Base-by-base conservation (phyloP, 2,797 vertebrate species). In the Scleropages formosus region DNA sequence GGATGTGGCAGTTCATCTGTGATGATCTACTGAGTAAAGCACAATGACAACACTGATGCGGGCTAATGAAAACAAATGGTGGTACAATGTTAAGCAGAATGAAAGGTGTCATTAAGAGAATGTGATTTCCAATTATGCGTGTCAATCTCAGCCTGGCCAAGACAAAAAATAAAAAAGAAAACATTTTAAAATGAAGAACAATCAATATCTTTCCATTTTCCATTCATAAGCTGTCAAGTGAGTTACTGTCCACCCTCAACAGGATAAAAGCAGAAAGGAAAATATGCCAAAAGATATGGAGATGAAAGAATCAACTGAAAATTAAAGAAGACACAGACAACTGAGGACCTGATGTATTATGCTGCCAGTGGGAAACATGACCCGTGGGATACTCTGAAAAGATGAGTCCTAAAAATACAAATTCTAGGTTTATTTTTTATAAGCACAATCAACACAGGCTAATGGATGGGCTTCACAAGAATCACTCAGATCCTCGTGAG, bases 181-280 rank as follows among this genome's bases (percentile, higher is more conserved):
- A 73, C 22, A 39, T 64, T 49, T 49, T n/a, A 51, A 27, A 59
- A 51, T 18, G 58, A 39, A 65, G 46, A 13, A 24, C 13, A 11
- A 77, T 67, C 76, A 60, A 74, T 77, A 58, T 62, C 7, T 12
- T 26, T 58, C 65, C 65, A 70, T 63, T 74, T 39, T 27, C 27
- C 26, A 61, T 68, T 74, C 24, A 51, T 63, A 51, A 15, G 22
- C 65, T 51, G 11, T 51, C 64, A 27, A 0, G 56, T 49, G 7
- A 3, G 39, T 27, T 22, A 8, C 16, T n/a, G 24, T 59, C 8
- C 11, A 12, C 8, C 20, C 18, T 61, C 26, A 46, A 49, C 27
- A 56, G 20, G 56, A 31, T 44, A 71, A 44, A 7, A 44, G 71
- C 12, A 51, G 44, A 72, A 44, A 66, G 18, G 31, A 6, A 13